These are phyloP conservation scores for Oscheius myriophilus DNA, from an alignment of 2,888 invertebrate species.

Conservation along the genomic window DNA sequence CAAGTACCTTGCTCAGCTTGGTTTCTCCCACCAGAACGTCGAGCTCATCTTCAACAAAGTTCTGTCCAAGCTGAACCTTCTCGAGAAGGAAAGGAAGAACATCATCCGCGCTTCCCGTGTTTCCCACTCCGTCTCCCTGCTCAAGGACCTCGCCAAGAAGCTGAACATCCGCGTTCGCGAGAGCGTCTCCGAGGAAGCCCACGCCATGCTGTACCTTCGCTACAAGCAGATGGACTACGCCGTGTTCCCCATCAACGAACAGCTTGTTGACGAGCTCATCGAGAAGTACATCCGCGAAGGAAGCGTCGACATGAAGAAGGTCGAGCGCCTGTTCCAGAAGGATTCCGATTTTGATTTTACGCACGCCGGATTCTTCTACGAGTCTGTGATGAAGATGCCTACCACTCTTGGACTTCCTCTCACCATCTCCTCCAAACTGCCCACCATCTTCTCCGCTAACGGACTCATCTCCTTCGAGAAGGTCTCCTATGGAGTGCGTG, in stretches of 20 bases:
- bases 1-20: slow-evolving; percentile 49
- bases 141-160: slow-evolving; percentile 51
- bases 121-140: slow-evolving; percentile 37
- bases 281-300: slow-evolving; percentile 43
- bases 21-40: slow-evolving; percentile 58
- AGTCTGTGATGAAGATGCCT: slow-evolving; percentile 51
- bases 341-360: slow-evolving; percentile 37
- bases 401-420: slow-evolving; percentile 63
- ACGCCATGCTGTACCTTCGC: slow-evolving; percentile 51
- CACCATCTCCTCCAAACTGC: slow-evolving; percentile 48
- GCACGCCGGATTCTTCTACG: slow-evolving; percentile 44
- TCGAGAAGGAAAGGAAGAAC: slow-evolving; percentile 33
- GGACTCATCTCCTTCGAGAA: slow-evolving; percentile 41
- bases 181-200: slow-evolving; percentile 31
- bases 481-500: slow-evolving; percentile 35
- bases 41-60: slow-evolving; percentile 44
- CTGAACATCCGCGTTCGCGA: slow-evolving; percentile 52
- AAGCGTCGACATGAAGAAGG: slow-evolving; percentile 30
- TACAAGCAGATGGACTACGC: slow-evolving; percentile 62
- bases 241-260: slow-evolving; percentile 58
- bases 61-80: slow-evolving; percentile 34
- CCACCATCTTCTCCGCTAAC: slow-evolving; percentile 45
- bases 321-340: slow-evolving; percentile 45
- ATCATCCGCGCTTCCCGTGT: slow-evolving; percentile 46
- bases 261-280: slow-evolving; percentile 43